Percentiles rank a stretch among this genome's conserved stretches.
Evolutionary conservation across 2,797 vertebrate genomes (phyloP).

Genomic region (Odontamblyopus lacepedii): DNA sequence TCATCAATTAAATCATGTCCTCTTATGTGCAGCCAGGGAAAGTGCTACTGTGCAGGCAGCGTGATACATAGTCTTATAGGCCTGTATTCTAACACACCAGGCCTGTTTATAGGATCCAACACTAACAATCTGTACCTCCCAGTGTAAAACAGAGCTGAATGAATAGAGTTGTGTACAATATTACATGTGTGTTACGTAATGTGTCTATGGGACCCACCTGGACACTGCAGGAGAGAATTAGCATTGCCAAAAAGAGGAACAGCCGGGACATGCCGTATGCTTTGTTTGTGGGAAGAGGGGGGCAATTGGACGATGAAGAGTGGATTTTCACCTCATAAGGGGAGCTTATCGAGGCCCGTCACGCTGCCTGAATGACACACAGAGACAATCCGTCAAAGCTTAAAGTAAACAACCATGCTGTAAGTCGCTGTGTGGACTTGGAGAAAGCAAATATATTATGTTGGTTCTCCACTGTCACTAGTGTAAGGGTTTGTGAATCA

Average conservation of each 20-base stretch:
- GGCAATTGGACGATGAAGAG: constrained; percentile 58
- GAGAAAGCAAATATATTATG: neutral
- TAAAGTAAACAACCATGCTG: constrained; percentile 34
- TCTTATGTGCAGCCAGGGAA: neutral
- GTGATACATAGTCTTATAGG: constrained; percentile 14
- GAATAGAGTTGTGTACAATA: neutral
- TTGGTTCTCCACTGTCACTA: neutral
- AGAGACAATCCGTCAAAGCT: constrained; percentile 60
- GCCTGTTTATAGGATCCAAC: constrained; percentile 32
- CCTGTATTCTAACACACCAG: neutral
- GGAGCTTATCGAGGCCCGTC: constrained; percentile 69
- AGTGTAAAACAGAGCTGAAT: constrained; percentile 15
- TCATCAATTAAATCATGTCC: constrained; percentile 25
- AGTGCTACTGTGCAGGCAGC: constrained; percentile 8
- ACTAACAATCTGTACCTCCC: constrained; percentile 27
- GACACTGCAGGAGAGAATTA: constrained; percentile 74
- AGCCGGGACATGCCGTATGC: constrained; percentile 84
- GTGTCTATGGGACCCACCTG: constrained; percentile 69
- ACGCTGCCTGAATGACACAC: constrained; percentile 73
- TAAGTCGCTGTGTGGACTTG: neutral
- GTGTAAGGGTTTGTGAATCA: neutral
- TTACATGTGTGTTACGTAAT: neutral
- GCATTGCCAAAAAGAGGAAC: constrained; percentile 72
- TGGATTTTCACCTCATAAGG: constrained; percentile 75
- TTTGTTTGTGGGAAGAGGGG: constrained; percentile 61